phyloP scores from a whole-genome alignment of 1,140 invertebrate species.

The Mesaphorura yosii region DNA sequence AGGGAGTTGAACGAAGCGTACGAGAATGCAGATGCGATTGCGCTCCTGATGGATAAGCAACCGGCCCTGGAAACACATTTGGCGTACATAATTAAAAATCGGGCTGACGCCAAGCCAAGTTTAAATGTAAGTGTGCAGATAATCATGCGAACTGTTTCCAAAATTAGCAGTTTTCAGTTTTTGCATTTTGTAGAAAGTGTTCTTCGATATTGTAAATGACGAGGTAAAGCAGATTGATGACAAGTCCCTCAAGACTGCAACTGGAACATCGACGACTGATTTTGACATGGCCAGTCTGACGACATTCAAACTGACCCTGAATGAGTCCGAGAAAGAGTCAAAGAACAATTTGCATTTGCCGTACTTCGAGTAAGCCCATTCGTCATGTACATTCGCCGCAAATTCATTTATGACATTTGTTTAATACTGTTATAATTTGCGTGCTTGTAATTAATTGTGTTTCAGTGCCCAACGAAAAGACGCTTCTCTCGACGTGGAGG shows the following conservation, averaged over 20 bases:
- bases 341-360: constrained; percentile 24
- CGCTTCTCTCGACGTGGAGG: constrained; percentile 1
- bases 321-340: constrained; percentile 27
- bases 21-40: constrained; percentile 12
- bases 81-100: not conserved
- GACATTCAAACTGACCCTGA: constrained; percentile 29
- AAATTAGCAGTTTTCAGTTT: not conserved
- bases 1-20: constrained; percentile 4
- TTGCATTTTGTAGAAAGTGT: constrained; percentile 7
- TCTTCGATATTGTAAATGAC: constrained; percentile 10
- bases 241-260: not conserved
- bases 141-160: constrained; percentile 23
- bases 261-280: not conserved
- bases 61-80: not conserved
- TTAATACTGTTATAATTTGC: too few species aligned
- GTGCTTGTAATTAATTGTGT: too few species aligned
- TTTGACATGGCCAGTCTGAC: constrained; percentile 20
- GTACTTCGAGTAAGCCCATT: constrained; percentile 29
- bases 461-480: constrained; percentile 25
- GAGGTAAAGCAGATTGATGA: not conserved
- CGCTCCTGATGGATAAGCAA: not conserved
- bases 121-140: not conserved
- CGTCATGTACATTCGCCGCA: too few species aligned
- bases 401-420: too few species aligned
- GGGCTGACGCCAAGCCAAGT: not conserved